Base-by-base conservation (phyloP, 2,797 vertebrate genomes). In the Ibycter americanus region DNA sequence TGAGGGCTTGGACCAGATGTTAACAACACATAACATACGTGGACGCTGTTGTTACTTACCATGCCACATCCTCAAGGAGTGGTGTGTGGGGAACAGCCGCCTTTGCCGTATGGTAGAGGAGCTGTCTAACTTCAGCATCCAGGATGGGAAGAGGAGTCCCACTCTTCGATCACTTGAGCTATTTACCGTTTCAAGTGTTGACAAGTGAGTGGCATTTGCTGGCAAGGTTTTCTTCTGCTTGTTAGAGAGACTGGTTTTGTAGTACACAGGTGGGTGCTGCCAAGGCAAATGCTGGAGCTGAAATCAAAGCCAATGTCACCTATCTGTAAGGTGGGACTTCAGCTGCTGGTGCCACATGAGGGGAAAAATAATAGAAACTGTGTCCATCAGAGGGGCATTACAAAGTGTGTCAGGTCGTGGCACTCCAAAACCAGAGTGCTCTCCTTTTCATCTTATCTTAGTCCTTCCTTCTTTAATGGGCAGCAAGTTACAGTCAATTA, bases 401-500 rank as follows among this genome's bases (percentile, higher is more conserved):
- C 12, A 47, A 76, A 80, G 5, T 15, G 20, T 47, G 49, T 16
- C 27, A 59, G 17, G 17, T 71, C 29, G 32, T 8, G 22, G 18
- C 44, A 52, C 18, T 51, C 27, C 20, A 79, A 87, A 93, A 81
- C 17, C 19, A 71, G 34, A 82, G 27, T 3, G 2, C 5, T 91
- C 36, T 38, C 31, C 34, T 80, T 87, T 66, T 59, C 62, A 32
- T 66, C 27, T 36, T 11, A 17, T 32, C 58, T 79, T 68, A 70
- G 46, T 83, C 65, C 47, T 68, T 42, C 36, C 25, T 72, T 95
- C 97, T 98, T 98, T 98, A 98, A 98, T 92, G 97, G 98, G 98
- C 92, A 97, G 96, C 91, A 93, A 98, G 96, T 98, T 98, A 98
- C 97, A 98, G 98, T 96, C 98, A 98, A 98, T 98, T 98, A 99